Conservation (phyloP, 2,797 vertebrate genomes). For the Salmo trutta region DNA sequence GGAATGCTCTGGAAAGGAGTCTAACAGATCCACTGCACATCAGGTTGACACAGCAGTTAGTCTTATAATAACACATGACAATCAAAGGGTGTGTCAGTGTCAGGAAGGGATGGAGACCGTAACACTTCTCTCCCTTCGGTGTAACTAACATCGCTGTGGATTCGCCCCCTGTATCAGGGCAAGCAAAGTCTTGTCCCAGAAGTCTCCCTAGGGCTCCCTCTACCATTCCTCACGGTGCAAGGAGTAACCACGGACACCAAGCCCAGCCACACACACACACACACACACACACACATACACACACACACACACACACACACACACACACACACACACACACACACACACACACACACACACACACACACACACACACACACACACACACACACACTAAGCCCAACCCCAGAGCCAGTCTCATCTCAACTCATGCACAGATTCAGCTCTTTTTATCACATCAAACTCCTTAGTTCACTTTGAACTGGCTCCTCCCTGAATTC, state of each 20-base stretch:
- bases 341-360: background rate
- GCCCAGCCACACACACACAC: background rate
- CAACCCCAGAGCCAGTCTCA: too few species aligned
- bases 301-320: background rate
- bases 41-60: conserved; percentile 35
- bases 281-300: background rate
- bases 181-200: conserved; percentile 50
- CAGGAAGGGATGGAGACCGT: background rate
- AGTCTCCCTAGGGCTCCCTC: conserved; percentile 26
- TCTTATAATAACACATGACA: conserved; percentile 19
- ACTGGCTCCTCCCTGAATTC: background rate
- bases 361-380: background rate
- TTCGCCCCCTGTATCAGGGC: conserved; percentile 17
- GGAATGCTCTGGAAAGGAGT: background rate
- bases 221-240: conserved; percentile 1
- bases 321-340: conserved; percentile 6
- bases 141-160: conserved; percentile 9
- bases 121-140: background rate
- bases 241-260: background rate
- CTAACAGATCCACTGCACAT: conserved; percentile 14
- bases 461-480: background rate
- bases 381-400: background rate
- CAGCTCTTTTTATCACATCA: too few species aligned
- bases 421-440: too few species aligned
- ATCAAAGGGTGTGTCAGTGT: conserved; percentile 24